Base-by-base conservation (phyloP, 2,797 vertebrate species). In the Lates japonicus region DNA sequence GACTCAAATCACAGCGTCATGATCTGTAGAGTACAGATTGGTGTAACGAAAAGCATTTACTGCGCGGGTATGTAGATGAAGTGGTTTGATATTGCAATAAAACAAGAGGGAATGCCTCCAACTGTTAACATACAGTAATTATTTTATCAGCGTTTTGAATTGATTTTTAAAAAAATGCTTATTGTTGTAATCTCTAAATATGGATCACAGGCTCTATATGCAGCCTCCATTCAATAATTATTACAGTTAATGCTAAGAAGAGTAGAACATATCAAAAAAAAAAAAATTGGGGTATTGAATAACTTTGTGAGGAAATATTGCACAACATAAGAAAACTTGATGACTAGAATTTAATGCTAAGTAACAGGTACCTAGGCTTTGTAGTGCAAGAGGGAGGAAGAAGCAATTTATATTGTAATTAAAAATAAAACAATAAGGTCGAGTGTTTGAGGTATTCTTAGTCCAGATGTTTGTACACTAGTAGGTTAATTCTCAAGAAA, bases 211-310 rank as follows among this genome's bases (percentile, higher is more conserved):
- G 86, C 88, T 86, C 79, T 77, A 57, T 87, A 84, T 73, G 80
- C 76, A 84, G 91, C 89, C 74, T 59, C 37, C 80, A 59, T 86
- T 90, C 67, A 87, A 83, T 85, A 86, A 88, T 81, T 85, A 90
- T 92, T 88, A 87, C 87, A 86, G 70, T 85, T 86, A 90, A 72
- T 87, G 89, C 87, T 90, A 90, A 92, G 90, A 92, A 86, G 85
- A 91, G 86, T 91, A 91, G 84, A 92, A 94, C 95, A 96, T 95
- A 96, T 96, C 95, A 95, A 70, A 79, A 74, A 91, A 95, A 69
- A n/a, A n/a, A 78, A 77, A 90, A 93, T 90, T 87, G 85, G 79
- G 82, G 82, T 92, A 87, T 89, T 78, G 85, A 94, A 87, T 90
- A 93, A 90, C 84, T 91, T 91, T 90, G 89, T 91, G 90, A 88